Conservation (phyloP, 64 coral and sea anemone genomes). For the Exaiptasia diaphana region DNA sequence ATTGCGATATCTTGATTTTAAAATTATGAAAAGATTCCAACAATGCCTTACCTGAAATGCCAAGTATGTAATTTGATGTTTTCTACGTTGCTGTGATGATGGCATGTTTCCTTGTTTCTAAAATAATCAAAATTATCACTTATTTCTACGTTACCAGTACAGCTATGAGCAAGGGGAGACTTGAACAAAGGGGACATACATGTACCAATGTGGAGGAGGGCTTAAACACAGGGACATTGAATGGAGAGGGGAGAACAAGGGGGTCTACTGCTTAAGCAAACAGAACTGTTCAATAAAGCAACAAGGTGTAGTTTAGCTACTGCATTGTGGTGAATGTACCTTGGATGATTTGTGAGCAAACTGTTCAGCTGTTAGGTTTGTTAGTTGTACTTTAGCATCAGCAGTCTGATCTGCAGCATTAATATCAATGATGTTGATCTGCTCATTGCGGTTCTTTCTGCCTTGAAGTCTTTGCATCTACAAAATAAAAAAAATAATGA, state of each 20-base stretch:
- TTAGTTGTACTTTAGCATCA: constrained; percentile 38
- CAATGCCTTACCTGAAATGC: constrained; percentile 62
- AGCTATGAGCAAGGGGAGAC: background rate
- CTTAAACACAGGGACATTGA: background rate
- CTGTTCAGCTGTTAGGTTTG: constrained; percentile 77
- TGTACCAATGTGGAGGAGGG: background rate
- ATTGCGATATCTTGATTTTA: background rate
- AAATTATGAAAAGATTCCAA: background rate
- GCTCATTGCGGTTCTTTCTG: constrained; percentile 58
- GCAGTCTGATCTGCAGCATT: constrained; percentile 81
- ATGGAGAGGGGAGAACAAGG: no score
- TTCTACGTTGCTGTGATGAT: constrained; percentile 65
- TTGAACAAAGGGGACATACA: background rate
- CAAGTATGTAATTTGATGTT: constrained; percentile 74
- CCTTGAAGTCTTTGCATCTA: constrained; percentile 76
- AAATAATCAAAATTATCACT: background rate
- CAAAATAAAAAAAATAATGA: background rate
- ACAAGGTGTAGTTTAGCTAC: no score
- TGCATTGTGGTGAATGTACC: no score
- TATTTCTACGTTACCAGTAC: background rate
- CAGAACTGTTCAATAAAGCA: no score
- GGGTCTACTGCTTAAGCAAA: no score
- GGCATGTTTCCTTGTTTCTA: constrained; percentile 58
- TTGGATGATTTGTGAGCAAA: constrained; percentile 61
- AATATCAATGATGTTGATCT: constrained; percentile 91